These are phyloP conservation scores for Clivina fossor DNA, from an alignment of 2,888 invertebrate genomes.

Conservation along the genomic window DNA sequence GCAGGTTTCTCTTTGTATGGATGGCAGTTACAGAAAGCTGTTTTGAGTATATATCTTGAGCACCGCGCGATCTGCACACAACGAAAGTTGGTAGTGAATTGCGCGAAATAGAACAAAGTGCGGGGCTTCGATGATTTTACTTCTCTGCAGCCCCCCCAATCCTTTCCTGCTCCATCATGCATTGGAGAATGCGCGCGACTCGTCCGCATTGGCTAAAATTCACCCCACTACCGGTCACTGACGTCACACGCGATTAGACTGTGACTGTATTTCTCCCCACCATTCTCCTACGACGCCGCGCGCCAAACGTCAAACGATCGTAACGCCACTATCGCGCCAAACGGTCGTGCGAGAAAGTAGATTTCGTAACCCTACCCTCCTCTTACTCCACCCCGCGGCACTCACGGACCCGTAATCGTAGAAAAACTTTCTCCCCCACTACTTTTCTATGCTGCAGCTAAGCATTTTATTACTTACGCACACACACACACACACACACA, in stretches of 20 bases:
- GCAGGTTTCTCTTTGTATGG: too few relatives aligned
- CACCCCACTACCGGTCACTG: slow-evolving; percentile 23
- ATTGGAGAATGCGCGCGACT: slow-evolving; percentile 28
- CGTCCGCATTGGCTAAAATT: slow-evolving; percentile 31
- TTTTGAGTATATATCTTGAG: too few relatives aligned
- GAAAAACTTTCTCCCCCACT: not conserved
- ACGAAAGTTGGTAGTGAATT: slow-evolving; percentile 20
- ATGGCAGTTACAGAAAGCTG: too few relatives aligned
- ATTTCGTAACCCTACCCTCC: not conserved
- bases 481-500: not conserved
- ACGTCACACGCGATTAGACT: slow-evolving; percentile 32
- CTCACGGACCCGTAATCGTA: not conserved
- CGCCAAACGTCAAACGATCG: slow-evolving; percentile 7
- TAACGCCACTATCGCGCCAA: slow-evolving; percentile 12
- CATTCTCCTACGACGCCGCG: slow-evolving; percentile 12
- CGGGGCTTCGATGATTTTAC: slow-evolving; percentile 21
- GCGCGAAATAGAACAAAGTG: slow-evolving; percentile 29
- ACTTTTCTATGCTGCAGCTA: slow-evolving; percentile 1
- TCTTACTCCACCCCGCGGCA: not conserved
- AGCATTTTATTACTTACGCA: slow-evolving; percentile 11
- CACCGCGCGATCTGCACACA: slow-evolving; percentile 25
- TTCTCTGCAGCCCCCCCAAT: slow-evolving; percentile 3
- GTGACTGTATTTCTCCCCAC: slow-evolving; percentile 12
- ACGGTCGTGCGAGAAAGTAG: slow-evolving; percentile 17
- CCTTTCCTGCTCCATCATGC: not conserved